Percentiles rank a stretch among this genome's conserved stretches.
These are phyloP conservation scores for Drosophila diplacantha DNA, from an alignment of 2,888 invertebrate genomes.

Conservation along the genomic window DNA sequence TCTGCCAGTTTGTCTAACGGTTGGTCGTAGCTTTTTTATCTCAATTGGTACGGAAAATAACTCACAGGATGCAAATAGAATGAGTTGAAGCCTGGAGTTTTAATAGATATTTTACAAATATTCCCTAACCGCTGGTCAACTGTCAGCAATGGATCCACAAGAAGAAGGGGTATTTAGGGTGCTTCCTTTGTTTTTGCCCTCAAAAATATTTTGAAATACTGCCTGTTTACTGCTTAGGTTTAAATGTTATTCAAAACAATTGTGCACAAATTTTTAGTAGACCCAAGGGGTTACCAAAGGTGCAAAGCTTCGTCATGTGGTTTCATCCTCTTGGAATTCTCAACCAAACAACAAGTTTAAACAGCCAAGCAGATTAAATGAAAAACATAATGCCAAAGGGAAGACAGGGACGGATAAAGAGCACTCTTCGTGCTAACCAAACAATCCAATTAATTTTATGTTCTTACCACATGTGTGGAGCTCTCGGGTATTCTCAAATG, in stretches of 20 bases:
- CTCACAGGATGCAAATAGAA: neutral
- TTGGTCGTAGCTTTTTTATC: conserved; percentile 1
- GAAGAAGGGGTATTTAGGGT: no score
- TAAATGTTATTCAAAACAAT: conserved; percentile 3
- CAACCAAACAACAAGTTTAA: neutral
- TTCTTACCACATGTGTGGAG: conserved; percentile 30
- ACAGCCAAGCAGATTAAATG: neutral
- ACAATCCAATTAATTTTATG: conserved; percentile 56
- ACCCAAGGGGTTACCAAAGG: neutral
- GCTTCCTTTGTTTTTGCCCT: neutral
- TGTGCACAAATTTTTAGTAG: neutral
- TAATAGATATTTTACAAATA: neutral
- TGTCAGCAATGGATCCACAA: neutral
- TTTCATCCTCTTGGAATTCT: neutral
- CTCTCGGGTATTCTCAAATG: conserved; percentile 34
- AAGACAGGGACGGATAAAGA: neutral
- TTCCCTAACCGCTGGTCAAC: neutral
- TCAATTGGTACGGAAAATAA: neutral
- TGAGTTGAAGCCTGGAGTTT: no score
- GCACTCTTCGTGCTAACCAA: conserved; percentile 14
- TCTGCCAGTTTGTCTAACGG: conserved; percentile 2
- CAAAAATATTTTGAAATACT: neutral
- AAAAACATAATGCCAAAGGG: neutral
- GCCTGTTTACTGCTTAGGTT: neutral
- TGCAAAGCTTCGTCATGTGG: conserved; percentile 1